These are phyloP conservation scores for Synergus umbraculus DNA, from an alignment of 2,888 invertebrate species.

Conservation along the genomic window DNA sequence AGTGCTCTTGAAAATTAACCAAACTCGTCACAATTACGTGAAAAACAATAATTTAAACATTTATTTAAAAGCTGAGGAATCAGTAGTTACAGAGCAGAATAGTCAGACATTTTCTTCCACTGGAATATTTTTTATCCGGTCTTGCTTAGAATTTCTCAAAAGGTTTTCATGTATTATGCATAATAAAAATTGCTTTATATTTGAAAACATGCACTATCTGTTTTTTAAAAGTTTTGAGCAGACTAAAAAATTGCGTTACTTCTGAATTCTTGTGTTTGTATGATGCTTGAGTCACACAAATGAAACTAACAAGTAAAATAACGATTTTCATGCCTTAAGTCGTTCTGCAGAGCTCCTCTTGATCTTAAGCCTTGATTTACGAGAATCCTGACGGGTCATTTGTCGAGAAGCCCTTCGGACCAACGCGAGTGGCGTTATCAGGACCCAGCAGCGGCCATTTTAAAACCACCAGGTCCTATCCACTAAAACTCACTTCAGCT, in stretches of 20 bases:
- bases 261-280: conserved; percentile 12
- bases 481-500: conserved; percentile 44
- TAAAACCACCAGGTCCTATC: conserved; percentile 59
- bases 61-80: background rate
- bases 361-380: conserved; percentile 72
- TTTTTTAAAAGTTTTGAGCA: background rate
- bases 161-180: background rate
- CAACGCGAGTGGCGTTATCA: conserved; percentile 63
- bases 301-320: conserved; percentile 47
- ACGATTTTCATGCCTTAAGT: conserved; percentile 19
- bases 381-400: conserved; percentile 76
- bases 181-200: background rate
- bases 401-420: conserved; percentile 72
- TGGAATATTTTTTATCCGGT: background rate
- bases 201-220: background rate
- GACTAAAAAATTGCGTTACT: background rate
- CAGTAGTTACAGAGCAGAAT: background rate
- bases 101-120: background rate
- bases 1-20: conserved; percentile 1
- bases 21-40: background rate
- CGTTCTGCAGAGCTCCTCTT: conserved; percentile 9
- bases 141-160: background rate
- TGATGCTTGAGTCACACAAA: conserved; percentile 44
- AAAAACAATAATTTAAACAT: background rate
- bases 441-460: conserved; percentile 71